Evolutionary conservation across 2,797 vertebrate species (phyloP), one percentile per base, ranked within the genome.

Genomic region (Aplochiton taeniatus): DNA sequence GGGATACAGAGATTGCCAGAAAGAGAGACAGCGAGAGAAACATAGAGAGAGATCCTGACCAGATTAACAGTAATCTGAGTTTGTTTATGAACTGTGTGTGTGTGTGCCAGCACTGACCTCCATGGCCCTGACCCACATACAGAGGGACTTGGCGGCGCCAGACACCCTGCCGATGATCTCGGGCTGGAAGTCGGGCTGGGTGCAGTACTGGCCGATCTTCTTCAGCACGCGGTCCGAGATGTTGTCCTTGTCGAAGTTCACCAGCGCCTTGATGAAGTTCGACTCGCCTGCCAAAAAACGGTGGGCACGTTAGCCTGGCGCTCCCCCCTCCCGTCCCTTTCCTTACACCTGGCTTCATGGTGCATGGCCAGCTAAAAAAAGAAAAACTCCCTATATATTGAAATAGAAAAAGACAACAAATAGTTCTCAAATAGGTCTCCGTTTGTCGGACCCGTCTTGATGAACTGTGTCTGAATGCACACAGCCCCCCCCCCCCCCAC

Each of bases 51-150:
- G 31, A n/a, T n/a, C n/a, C n/a, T n/a, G n/a, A 31, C 31, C 2
- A 31, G 31, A 31, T 31, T 2, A 31, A 31, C 6, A 31, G 31
- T 31, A 31, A 31, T 31, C 6, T 31, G 31, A 31, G 6, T 31
- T 31, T 65, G 49, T 41, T 49, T 9, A 13, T 20, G 11, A 31
- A 31, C 54, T 63, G 41, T n/a, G 44, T 52, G 20, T 45, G 56
- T 44, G 11, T 60, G 65, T 53, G 20, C 9, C 0, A 16, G 16
- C 1, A 9, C 84, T 84, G 70, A 95, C 95, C 94, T 95, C 94
- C 93, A 97, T 96, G 76, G 95, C 96, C 68, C 94, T 90, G 68
- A 96, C 95, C 95, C 96, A 97, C 95, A 97, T 96, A 82, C 95
- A 97, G 51, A 97, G 93, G 41, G 95, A 96, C 72, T 94, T 95